Percentiles rank a stretch among this genome's conserved stretches.
These are phyloP conservation scores for Leiothrix lutea DNA, from an alignment of 2,113 vertebrate species.

Conservation along the genomic window DNA sequence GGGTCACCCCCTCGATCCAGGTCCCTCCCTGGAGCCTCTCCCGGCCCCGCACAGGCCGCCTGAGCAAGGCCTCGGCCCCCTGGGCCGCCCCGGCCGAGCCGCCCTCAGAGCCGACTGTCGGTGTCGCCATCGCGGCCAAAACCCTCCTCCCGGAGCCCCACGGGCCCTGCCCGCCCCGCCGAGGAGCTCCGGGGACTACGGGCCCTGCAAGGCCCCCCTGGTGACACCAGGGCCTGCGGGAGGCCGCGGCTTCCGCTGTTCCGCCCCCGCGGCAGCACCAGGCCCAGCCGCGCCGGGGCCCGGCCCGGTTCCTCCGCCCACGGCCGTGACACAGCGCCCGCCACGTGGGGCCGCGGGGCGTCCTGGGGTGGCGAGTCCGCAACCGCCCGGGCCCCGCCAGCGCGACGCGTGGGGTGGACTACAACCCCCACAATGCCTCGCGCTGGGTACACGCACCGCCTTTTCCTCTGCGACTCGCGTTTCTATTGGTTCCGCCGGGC, in stretches of 20 bases:
- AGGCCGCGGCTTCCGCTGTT: rapidly evolving
- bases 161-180: no score
- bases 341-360: background rate
- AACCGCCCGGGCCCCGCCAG: rapidly evolving
- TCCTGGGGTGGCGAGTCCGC: background rate
- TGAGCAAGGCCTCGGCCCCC: background rate
- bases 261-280: background rate
- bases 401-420: rapidly evolving
- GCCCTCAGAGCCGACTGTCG: background rate
- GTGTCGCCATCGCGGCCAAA: no score
- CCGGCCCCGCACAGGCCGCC: background rate
- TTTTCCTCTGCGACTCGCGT: rapidly evolving
- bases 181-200: background rate
- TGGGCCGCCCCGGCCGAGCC: background rate
- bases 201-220: rapidly evolving
- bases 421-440: background rate
- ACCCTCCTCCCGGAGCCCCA: background rate
- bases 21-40: background rate
- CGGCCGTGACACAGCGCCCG: background rate
- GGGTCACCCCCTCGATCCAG: background rate
- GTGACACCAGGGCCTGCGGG: background rate
- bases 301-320: background rate
- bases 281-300: background rate
- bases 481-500: background rate
- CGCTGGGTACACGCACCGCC: rapidly evolving